Evolutionary conservation across 1,140 invertebrate genomes (phyloP).

Genomic region (Ips nitidus): DNA sequence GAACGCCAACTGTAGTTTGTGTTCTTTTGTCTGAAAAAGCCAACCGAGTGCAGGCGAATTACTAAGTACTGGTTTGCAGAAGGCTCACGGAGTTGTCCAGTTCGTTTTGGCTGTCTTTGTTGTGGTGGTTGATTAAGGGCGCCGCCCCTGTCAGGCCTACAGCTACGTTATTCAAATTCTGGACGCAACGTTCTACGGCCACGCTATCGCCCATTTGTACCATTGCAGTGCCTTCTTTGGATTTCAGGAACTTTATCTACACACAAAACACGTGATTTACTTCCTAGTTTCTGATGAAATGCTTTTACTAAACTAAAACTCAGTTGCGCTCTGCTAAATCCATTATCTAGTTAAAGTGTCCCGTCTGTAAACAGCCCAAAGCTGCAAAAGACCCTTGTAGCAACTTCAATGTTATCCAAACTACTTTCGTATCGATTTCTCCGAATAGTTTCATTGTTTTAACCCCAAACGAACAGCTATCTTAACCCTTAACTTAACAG

Average conservation of each 20-base stretch:
- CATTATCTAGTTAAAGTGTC: too few relatives aligned
- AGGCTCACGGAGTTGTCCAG: slow-evolving; percentile 15
- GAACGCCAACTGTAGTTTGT: slow-evolving; percentile 69
- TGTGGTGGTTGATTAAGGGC: slow-evolving; percentile 44
- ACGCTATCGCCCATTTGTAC: slow-evolving; percentile 97
- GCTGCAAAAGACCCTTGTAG: too few relatives aligned
- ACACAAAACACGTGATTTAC: slow-evolving; percentile 45
- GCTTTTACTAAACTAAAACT: too few relatives aligned
- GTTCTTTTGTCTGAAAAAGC: slow-evolving; percentile 37
- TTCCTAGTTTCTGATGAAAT: not conserved
- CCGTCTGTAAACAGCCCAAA: too few relatives aligned
- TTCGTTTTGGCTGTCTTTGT: slow-evolving; percentile 36
- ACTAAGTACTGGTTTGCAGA: not conserved
- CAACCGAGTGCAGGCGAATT: slow-evolving; percentile 1
- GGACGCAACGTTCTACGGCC: slow-evolving; percentile 90
- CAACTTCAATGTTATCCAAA: too few relatives aligned
- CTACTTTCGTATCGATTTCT: too few relatives aligned
- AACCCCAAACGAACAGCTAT: too few relatives aligned
- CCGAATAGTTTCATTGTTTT: too few relatives aligned
- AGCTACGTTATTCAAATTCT: slow-evolving; percentile 90
- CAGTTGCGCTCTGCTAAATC: too few relatives aligned
- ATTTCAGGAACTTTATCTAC: slow-evolving; percentile 97
- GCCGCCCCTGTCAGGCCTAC: slow-evolving; percentile 63
- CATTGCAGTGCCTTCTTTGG: slow-evolving; percentile 99
- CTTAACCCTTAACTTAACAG: too few relatives aligned